phyloP scores from a whole-genome alignment of 2,113 vertebrate species.

The Platanista minor region DNA sequence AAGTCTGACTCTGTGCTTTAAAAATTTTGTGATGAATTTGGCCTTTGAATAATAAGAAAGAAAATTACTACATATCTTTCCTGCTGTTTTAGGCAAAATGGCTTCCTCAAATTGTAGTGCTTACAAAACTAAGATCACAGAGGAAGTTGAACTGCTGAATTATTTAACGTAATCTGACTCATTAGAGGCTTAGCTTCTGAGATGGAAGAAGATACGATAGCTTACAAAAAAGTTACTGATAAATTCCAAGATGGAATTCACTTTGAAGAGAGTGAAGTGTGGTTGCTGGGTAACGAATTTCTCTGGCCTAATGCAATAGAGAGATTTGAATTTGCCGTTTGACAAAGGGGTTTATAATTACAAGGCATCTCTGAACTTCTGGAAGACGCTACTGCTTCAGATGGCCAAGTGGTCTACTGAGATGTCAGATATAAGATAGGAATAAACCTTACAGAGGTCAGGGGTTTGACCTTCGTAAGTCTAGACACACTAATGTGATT shows the following conservation, averaged over 20 bases:
- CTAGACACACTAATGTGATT: conserved; percentile 63
- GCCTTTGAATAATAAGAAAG: conserved; percentile 17
- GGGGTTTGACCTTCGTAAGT: conserved; percentile 47
- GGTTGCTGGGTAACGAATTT: neutral
- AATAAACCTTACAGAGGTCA: conserved; percentile 39
- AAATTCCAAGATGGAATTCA: conserved; percentile 47
- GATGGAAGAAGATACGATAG: conserved; percentile 21
- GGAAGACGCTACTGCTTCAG: neutral
- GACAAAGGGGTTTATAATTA: conserved; percentile 21
- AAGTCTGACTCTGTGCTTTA: neutral
- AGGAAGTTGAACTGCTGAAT: conserved; percentile 28
- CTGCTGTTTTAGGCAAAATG: conserved; percentile 9
- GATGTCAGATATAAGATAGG: conserved; percentile 4
- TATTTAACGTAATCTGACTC: conserved; percentile 40
- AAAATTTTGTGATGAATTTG: neutral
- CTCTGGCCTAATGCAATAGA: neutral
- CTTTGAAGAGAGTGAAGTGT: conserved; percentile 46
- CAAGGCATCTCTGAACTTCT: conserved; percentile 11
- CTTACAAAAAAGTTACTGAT: conserved; percentile 25
- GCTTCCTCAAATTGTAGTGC: neutral
- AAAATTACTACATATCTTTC: neutral
- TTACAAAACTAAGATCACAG: conserved; percentile 36
- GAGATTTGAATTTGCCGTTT: neutral
- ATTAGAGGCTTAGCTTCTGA: neutral
- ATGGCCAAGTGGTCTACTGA: neutral